phyloP scores from a whole-genome alignment of 2,113 vertebrate species.

The Nothobranchius kuhntae region DNA sequence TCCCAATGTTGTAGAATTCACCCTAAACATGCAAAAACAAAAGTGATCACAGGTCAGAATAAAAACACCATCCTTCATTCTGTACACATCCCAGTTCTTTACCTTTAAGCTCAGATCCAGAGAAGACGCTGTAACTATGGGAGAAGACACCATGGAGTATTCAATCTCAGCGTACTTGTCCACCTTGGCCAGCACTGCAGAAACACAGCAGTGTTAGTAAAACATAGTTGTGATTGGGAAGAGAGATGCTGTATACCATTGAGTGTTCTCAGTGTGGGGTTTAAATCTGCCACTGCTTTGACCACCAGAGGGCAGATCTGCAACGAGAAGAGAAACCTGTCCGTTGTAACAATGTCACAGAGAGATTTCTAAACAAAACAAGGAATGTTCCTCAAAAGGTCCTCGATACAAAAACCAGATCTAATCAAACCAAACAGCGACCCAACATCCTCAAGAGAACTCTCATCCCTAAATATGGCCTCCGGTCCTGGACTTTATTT shows the following conservation, averaged over 20 bases:
- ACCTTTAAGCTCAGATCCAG: slow-evolving; percentile 78
- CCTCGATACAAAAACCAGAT: not conserved
- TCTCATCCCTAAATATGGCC: too few species aligned
- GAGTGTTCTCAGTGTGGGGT: slow-evolving; percentile 75
- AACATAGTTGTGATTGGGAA: not conserved
- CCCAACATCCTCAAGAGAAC: too few species aligned
- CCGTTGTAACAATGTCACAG: not conserved
- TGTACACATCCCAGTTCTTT: slow-evolving; percentile 9
- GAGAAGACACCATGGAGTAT: slow-evolving; percentile 76
- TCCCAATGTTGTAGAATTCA: slow-evolving; percentile 79
- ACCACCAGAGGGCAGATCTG: slow-evolving; percentile 78
- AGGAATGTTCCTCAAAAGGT: too few species aligned
- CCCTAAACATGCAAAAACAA: slow-evolving; percentile 62
- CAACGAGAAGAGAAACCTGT: slow-evolving; percentile 22
- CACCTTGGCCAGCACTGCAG: slow-evolving; percentile 75
- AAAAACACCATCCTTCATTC: too few species aligned
- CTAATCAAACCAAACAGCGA: not conserved
- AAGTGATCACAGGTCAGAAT: too few species aligned
- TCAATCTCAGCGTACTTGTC: slow-evolving; percentile 80
- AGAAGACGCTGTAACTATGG: slow-evolving; percentile 52
- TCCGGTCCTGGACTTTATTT: too few species aligned
- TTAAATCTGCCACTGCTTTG: slow-evolving; percentile 62
- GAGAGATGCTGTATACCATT: slow-evolving; percentile 67
- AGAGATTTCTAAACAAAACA: not conserved
- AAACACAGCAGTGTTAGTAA: not conserved